A percentile compares a stretch with the other conserved stretches of the same genome.
phyloP scores from a whole-genome alignment of 2,888 invertebrate genomes.

The Corythucha ciliata region DNA sequence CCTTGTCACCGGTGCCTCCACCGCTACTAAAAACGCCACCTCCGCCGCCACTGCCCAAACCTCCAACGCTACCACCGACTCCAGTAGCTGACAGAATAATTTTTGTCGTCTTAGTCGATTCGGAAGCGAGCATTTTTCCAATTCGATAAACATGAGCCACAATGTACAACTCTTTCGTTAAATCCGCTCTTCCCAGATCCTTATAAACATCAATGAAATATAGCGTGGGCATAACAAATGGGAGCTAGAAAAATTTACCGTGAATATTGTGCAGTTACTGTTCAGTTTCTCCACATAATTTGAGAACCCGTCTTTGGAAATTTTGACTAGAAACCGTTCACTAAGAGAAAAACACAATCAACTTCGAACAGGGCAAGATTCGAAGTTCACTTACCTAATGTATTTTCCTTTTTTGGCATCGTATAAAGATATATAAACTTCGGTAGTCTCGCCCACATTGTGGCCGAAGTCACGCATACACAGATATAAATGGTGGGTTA shows the following conservation, averaged over 20 bases:
- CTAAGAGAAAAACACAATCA: constrained; percentile 42
- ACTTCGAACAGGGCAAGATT: neutral
- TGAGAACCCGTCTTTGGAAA: constrained; percentile 82
- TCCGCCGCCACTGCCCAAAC: too few relatives aligned
- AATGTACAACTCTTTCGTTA: constrained; percentile 74
- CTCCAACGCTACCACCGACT: constrained; percentile 5
- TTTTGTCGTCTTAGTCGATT: constrained; percentile 41
- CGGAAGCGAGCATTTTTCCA: constrained; percentile 64
- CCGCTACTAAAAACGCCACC: too few relatives aligned
- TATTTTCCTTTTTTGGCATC: constrained; percentile 68
- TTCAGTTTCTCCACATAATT: constrained; percentile 79
- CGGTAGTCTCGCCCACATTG: constrained; percentile 77
- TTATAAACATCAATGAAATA: constrained; percentile 40
- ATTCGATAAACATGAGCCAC: constrained; percentile 84
- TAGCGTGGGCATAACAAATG: constrained; percentile 10
- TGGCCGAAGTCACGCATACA: constrained; percentile 83
- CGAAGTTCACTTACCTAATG: constrained; percentile 46
- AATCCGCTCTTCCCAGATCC: constrained; percentile 76
- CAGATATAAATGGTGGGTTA: constrained; percentile 73
- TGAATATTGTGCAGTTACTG: constrained; percentile 82
- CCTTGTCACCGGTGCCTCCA: constrained; percentile 13
- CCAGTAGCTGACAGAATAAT: constrained; percentile 17
- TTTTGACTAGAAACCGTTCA: constrained; percentile 79
- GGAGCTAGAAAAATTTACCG: constrained; percentile 46
- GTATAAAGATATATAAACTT: constrained; percentile 77